Evolutionary conservation across 2,888 invertebrate species (phyloP).

Genomic region (Rambutsinella grinnellia): DNA sequence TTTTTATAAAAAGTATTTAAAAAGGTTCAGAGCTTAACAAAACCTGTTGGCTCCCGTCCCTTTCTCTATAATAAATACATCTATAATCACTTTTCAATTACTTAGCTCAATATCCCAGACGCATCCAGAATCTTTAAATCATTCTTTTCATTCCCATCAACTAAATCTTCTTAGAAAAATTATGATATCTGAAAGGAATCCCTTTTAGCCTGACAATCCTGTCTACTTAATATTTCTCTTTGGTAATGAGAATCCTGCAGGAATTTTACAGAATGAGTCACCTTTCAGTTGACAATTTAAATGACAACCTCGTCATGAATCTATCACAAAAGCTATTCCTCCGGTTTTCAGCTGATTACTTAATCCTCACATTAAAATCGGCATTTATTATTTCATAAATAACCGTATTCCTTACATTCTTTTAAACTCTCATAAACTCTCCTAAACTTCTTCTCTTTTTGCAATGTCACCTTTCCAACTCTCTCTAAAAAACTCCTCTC

Average conservation of each 20-base stretch:
- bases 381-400: no score
- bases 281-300: constrained; percentile 14
- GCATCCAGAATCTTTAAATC: no score
- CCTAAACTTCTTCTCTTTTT: no score
- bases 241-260: constrained; percentile 29
- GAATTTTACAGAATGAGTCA: constrained; percentile 33
- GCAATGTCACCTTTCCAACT: no score
- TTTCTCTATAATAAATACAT: constrained; percentile 17
- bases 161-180: not conserved
- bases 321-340: no score
- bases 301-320: constrained; percentile 45
- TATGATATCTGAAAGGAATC: constrained; percentile 31
- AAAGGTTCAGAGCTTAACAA: constrained; percentile 26
- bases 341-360: no score
- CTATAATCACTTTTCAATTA: constrained; percentile 47
- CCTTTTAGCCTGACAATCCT: constrained; percentile 42
- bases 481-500: no score
- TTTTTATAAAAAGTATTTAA: not conserved
- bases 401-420: no score
- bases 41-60: constrained; percentile 43
- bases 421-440: no score
- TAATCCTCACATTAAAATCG: no score
- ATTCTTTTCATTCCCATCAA: no score
- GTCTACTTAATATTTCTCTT: constrained; percentile 35
- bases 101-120: no score